phyloP scores from a whole-genome alignment of 2,888 invertebrate genomes.

The Papilio gigon region DNA sequence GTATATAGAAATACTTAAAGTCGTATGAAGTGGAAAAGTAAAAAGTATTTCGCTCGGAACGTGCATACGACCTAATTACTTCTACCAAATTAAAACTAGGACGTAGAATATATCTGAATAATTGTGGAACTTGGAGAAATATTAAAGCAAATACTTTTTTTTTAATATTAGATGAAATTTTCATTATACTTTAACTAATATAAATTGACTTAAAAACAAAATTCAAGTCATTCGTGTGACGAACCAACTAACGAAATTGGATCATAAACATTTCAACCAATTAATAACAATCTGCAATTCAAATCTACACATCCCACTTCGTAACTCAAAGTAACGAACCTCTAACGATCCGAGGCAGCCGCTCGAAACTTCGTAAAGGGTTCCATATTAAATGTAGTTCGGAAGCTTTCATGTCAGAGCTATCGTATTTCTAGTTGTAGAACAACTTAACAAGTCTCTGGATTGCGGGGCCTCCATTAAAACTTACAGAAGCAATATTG shows the following conservation, averaged over 20 bases:
- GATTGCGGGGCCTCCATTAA: constrained; percentile 18
- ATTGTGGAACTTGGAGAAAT: background rate
- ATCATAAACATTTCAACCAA: constrained; percentile 13
- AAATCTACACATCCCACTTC: background rate
- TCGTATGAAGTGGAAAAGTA: constrained; percentile 6
- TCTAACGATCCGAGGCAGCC: background rate
- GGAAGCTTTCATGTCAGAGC: constrained; percentile 19
- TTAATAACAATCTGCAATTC: constrained; percentile 7
- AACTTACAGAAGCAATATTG: constrained; percentile 19
- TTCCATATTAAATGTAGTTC: constrained; percentile 29
- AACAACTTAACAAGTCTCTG: constrained; percentile 24
- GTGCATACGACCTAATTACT: constrained; percentile 8
- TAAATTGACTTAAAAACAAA: background rate
- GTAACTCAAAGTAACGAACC: constrained; percentile 4
- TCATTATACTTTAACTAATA: too few species aligned
- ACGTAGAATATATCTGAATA: background rate
- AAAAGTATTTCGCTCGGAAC: background rate
- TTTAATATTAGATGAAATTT: background rate
- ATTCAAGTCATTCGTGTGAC: background rate
- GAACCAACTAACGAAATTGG: background rate
- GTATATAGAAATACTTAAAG: background rate
- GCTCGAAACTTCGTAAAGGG: constrained; percentile 18
- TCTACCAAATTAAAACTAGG: constrained; percentile 1
- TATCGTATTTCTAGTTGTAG: constrained; percentile 23
- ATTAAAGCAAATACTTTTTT: too few species aligned